These are phyloP conservation scores for Sardinella longiceps DNA, from an alignment of 2,797 vertebrate genomes.

Conservation along the genomic window DNA sequence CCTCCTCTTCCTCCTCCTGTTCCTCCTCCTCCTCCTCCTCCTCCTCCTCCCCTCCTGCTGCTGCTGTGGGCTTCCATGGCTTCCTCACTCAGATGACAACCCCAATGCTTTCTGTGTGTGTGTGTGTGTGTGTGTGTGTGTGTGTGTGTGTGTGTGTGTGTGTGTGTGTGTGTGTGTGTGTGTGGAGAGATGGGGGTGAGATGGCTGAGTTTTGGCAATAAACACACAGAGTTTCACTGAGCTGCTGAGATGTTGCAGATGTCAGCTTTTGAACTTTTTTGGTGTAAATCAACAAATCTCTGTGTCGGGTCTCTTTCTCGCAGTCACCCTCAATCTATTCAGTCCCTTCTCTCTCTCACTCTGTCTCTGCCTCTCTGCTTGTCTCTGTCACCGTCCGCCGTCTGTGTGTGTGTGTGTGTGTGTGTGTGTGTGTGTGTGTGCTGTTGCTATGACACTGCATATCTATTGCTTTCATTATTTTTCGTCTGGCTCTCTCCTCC, in stretches of 20 bases:
- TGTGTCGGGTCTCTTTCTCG: conserved; percentile 27
- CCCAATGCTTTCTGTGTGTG: not conserved
- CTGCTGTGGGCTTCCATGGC: not conserved
- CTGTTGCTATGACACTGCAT: not conserved
- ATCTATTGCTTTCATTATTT: not conserved
- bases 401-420: not conserved
- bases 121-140: not conserved
- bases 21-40: too few relatives aligned
- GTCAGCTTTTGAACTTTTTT: not conserved
- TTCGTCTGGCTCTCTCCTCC: too few relatives aligned
- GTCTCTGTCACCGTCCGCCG: not conserved
- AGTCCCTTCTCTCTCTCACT: not conserved
- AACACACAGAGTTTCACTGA: not conserved
- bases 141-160: not conserved
- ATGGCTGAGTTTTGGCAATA: not conserved
- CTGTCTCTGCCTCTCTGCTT: not conserved
- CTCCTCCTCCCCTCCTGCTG: too few relatives aligned
- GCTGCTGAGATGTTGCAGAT: conserved; percentile 14
- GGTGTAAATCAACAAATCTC: conserved; percentile 19
- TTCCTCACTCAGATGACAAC: not conserved
- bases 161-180: not conserved
- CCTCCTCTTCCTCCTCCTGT: too few relatives aligned
- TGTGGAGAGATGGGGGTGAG: not conserved
- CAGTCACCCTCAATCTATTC: conserved; percentile 1
- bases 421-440: not conserved